phyloP scores from a whole-genome alignment of 2,113 vertebrate genomes.

The Pituophis catenifer region DNA sequence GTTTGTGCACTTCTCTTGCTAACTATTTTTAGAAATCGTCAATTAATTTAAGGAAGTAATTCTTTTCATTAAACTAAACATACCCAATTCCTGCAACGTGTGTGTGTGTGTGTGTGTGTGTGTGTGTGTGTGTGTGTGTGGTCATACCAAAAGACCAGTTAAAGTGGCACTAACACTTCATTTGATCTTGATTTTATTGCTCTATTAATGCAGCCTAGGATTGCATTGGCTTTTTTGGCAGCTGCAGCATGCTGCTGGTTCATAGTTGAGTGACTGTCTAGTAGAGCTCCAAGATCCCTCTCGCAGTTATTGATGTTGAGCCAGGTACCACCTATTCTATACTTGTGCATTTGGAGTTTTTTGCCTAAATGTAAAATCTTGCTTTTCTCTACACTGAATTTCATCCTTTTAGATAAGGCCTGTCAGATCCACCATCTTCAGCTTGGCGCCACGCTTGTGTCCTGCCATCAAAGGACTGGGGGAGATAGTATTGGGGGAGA shows the following conservation, averaged over 20 bases:
- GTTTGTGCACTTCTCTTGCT: neutral
- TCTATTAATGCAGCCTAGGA: too few relatives aligned
- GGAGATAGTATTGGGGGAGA: neutral
- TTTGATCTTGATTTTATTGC: too few relatives aligned
- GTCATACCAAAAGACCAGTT: too few relatives aligned
- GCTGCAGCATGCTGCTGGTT: too few relatives aligned
- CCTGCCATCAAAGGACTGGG: neutral
- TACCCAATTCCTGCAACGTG: neutral
- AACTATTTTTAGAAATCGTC: neutral
- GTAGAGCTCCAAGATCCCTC: neutral
- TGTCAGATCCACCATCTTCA: neutral
- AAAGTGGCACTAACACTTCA: too few relatives aligned
- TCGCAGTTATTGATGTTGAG: neutral
- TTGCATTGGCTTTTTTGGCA: too few relatives aligned
- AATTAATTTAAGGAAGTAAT: neutral
- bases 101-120: too few relatives aligned
- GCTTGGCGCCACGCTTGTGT: neutral
- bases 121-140: too few relatives aligned
- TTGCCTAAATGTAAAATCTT: neutral
- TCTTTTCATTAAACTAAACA: neutral
- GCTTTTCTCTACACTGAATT: neutral
- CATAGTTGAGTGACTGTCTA: too few relatives aligned
- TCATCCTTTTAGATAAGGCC: neutral
- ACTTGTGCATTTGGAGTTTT: neutral
- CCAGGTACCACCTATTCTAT: neutral